These are phyloP conservation scores for Drosophila quinaria DNA, from an alignment of 2,888 invertebrate species.

Conservation along the genomic window DNA sequence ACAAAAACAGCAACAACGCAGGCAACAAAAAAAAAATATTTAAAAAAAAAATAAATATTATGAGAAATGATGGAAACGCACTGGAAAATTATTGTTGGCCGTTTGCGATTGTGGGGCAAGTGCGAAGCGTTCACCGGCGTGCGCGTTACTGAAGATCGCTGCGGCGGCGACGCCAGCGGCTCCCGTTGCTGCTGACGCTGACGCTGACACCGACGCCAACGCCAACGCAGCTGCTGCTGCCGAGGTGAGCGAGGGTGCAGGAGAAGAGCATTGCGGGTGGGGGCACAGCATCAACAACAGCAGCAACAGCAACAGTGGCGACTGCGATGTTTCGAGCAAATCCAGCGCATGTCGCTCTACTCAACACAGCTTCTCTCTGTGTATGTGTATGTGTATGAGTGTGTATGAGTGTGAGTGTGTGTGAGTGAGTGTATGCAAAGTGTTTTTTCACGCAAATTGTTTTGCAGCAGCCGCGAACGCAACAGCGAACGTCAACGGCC, in stretches of 20 bases:
- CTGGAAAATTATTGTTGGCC: conserved; percentile 39
- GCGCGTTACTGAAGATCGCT: conserved; percentile 75
- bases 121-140: conserved; percentile 78
- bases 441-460: conserved; percentile 66
- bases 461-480: conserved; percentile 48
- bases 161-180: conserved; percentile 23
- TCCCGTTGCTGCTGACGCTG: conserved; percentile 9
- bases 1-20: not conserved
- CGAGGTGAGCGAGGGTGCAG: not conserved
- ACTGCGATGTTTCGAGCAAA: conserved; percentile 38
- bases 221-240: not conserved
- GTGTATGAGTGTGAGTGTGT: conserved; percentile 19
- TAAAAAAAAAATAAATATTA: not conserved
- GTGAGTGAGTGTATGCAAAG: conserved; percentile 39
- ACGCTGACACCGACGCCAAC: conserved; percentile 2
- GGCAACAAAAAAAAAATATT: not conserved
- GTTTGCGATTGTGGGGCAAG: conserved; percentile 61
- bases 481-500: conserved; percentile 30
- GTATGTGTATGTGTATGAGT: conserved; percentile 4
- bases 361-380: conserved; percentile 16
- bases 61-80: conserved; percentile 15
- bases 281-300: not conserved
- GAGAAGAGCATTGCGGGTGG: not conserved
- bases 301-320: conserved; percentile 1
- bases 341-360: conserved; percentile 50